Conservation (phyloP, 2,113 vertebrate genomes). For the Phalacrocorax brasilianus region DNA sequence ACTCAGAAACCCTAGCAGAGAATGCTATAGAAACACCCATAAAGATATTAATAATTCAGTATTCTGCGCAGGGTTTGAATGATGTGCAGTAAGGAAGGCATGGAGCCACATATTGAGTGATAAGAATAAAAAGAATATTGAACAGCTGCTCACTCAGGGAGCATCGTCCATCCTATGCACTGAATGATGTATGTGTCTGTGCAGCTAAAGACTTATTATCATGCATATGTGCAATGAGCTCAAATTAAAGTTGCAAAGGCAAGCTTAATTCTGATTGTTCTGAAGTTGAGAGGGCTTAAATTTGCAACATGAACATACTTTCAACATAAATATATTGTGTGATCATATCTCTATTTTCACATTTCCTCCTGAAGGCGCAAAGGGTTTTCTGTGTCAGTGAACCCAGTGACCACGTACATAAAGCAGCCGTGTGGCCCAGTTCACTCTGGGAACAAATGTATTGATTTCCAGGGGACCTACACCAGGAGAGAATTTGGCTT, state of each 20-base stretch:
- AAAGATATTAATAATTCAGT: conserved; percentile 63
- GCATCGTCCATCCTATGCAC: conserved; percentile 40
- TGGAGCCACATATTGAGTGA: conserved; percentile 64
- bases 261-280: conserved; percentile 15
- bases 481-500: neutral
- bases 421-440: neutral
- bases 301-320: neutral
- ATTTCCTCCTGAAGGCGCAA: neutral
- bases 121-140: conserved; percentile 67
- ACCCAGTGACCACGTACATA: neutral
- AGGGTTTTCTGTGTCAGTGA: neutral
- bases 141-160: conserved; percentile 56
- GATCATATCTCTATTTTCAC: neutral
- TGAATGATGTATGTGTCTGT: conserved; percentile 61
- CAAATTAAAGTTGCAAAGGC: conserved; percentile 50
- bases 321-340: neutral
- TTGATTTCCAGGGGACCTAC: neutral
- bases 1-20: neutral
- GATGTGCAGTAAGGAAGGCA: conserved; percentile 49
- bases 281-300: neutral
- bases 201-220: conserved; percentile 49
- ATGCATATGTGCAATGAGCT: conserved; percentile 37
- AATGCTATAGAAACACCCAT: conserved; percentile 25
- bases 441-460: neutral
- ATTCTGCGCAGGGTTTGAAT: conserved; percentile 8